phyloP scores from a whole-genome alignment of 2,888 invertebrate genomes.

The Dermolepida albohirtum region DNA sequence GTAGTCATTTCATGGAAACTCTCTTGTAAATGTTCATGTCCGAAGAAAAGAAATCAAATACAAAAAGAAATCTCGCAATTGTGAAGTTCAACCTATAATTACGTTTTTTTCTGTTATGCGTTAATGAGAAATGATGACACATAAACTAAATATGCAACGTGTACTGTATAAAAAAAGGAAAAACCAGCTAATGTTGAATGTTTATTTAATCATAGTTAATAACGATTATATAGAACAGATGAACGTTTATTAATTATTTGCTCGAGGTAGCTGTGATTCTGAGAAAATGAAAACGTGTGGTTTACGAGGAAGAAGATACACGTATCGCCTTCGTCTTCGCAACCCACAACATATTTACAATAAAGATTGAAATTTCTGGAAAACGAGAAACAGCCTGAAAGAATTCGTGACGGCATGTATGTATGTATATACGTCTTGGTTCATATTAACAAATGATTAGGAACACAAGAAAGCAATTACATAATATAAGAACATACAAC shows the following conservation, averaged over 20 bases:
- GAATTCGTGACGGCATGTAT: conserved; percentile 22
- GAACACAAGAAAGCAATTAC: conserved; percentile 22
- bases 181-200: conserved; percentile 2
- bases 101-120: conserved; percentile 38
- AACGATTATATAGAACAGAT: conserved; percentile 25
- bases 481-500: conserved; percentile 7
- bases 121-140: conserved; percentile 20
- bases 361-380: conserved; percentile 33
- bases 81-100: conserved; percentile 40
- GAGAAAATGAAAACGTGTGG: too few species aligned
- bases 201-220: conserved; percentile 30
- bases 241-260: conserved; percentile 30
- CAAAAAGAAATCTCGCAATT: not conserved
- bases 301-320: too few species aligned
- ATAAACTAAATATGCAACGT: not conserved
- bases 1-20: not conserved
- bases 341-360: conserved; percentile 10
- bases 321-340: conserved; percentile 1
- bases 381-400: conserved; percentile 17
- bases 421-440: not conserved
- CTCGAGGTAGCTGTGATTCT: conserved; percentile 15
- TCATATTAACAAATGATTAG: conserved; percentile 16
- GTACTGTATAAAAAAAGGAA: conserved; percentile 5
- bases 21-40: not conserved
- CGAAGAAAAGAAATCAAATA: conserved; percentile 2